phyloP scores from a whole-genome alignment of 1,140 invertebrate genomes.

The Calephelis nemesis region DNA sequence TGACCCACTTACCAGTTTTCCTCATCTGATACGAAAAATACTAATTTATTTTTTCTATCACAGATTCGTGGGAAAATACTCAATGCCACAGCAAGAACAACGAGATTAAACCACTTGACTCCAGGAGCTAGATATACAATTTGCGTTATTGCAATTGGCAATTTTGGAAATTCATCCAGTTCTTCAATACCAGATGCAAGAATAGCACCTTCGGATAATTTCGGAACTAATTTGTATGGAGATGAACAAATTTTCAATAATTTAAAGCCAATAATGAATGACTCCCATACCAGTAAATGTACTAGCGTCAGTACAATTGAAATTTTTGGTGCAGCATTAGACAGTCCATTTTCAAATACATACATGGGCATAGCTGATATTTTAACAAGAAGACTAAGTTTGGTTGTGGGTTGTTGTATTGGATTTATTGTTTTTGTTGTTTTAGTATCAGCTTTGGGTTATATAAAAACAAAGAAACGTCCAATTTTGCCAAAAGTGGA shows the following conservation, averaged over 20 bases:
- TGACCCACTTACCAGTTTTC: too few species aligned
- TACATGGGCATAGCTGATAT: slow-evolving; percentile 83
- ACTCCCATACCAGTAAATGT: slow-evolving; percentile 87
- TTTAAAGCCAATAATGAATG: slow-evolving; percentile 83
- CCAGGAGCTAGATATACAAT: slow-evolving; percentile 90
- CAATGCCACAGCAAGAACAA: slow-evolving; percentile 84
- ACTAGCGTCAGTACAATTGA: slow-evolving; percentile 88
- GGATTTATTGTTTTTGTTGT: slow-evolving; percentile 91
- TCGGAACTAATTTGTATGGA: slow-evolving; percentile 67
- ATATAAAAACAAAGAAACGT: slow-evolving; percentile 92
- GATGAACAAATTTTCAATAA: slow-evolving; percentile 76
- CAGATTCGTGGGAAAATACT: slow-evolving; percentile 86
- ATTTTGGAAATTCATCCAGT: slow-evolving; percentile 79
- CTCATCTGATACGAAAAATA: not conserved
- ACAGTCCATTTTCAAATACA: slow-evolving; percentile 83
- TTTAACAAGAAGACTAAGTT: slow-evolving; percentile 87
- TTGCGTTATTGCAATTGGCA: slow-evolving; percentile 89
- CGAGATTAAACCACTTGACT: slow-evolving; percentile 85
- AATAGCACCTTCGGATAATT: slow-evolving; percentile 76
- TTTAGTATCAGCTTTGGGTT: slow-evolving; percentile 89
- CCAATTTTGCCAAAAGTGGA: slow-evolving; percentile 86
- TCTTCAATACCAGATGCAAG: slow-evolving; percentile 71
- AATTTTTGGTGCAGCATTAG: slow-evolving; percentile 83
- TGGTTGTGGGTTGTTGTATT: slow-evolving; percentile 91
- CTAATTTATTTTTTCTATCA: slow-evolving; percentile 35